Evolutionary conservation across 2,888 invertebrate genomes (phyloP).

Genomic region (Gastrophysa polygoni): DNA sequence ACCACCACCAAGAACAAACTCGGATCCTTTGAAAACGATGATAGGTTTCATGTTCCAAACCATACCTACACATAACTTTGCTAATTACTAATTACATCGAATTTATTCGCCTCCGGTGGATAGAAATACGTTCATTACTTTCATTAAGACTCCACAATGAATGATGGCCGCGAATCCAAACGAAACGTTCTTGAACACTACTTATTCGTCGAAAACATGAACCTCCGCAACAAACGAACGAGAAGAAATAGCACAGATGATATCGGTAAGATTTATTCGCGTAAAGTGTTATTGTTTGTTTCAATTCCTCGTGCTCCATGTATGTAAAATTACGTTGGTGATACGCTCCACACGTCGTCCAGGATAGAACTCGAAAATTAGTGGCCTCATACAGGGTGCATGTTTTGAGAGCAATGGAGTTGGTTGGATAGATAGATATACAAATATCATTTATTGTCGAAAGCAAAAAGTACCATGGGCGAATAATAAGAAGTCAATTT

Average conservation of each 20-base stretch:
- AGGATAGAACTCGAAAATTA: not conserved
- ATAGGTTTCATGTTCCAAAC: no score
- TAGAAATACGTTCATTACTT: not conserved
- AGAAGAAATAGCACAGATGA: constrained; percentile 28
- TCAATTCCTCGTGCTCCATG: constrained; percentile 31
- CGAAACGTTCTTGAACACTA: constrained; percentile 8
- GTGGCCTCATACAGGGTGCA: not conserved
- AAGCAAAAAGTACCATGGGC: no score
- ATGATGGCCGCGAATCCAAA: constrained; percentile 14
- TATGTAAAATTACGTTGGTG: constrained; percentile 38
- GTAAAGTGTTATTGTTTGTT: constrained; percentile 35
- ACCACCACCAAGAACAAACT: no score
- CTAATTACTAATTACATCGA: not conserved
- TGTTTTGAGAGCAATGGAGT: no score
- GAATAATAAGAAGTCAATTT: no score
- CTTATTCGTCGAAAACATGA: constrained; percentile 19
- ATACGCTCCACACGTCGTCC: constrained; percentile 23
- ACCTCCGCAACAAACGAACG: constrained; percentile 8
- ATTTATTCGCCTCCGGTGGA: not conserved
- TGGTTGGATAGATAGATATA: no score
- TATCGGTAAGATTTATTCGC: constrained; percentile 34
- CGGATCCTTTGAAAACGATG: no score
- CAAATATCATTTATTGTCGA: no score
- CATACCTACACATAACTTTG: no score
- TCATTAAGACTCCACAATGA: not conserved